Evolutionary conservation across 2,113 vertebrate genomes (phyloP), one percentile per base, ranked within the genome.

Genomic region (Circaetus gallicus): DNA sequence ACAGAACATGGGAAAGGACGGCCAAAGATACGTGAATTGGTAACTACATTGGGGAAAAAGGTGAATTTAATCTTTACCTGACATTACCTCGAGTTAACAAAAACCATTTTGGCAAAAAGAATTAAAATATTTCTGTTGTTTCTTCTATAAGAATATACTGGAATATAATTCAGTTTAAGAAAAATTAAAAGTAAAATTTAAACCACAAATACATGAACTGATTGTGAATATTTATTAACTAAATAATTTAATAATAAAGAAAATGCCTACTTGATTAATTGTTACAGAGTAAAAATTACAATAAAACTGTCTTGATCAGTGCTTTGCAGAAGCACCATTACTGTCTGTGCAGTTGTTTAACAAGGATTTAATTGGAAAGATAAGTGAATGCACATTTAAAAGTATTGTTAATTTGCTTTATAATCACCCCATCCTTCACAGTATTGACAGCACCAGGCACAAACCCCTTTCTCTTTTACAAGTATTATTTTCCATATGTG

Each of bases 321-420:
- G 98, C 98, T 98, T 98, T 98, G 97, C 98, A 98, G 98, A 98
- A 98, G 98, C 98, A 65, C 98, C 98, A 98, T 99, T 99, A 98
- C 98, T 98, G 98, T 98, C 98, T 98, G 98, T 98, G 98, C 98
- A 98, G 98, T 99, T 98, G 98, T 98, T 99, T 99, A 99, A 99
- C 98, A 98, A 98, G 98, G 98, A 98, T 99, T 99, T 99, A 99
- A 99, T 99, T 98, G 98, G 98, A 98, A 98, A 98, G 98, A 99
- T 99, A 99, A 99, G 98, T 99, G 98, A 99, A 99, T 98, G 98
- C 98, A 99, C 98, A 98, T 99, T 98, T 98, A 99, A 98, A 98
- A 98, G 98, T 99, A 98, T 99, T 98, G 98, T 98, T 99, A 98
- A 99, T 98, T 99, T 98, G 98, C 98, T 98, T 98, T 98, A 98